Evolutionary conservation across 2,113 vertebrate genomes (phyloP).

Genomic region (Prunella himalayana): DNA sequence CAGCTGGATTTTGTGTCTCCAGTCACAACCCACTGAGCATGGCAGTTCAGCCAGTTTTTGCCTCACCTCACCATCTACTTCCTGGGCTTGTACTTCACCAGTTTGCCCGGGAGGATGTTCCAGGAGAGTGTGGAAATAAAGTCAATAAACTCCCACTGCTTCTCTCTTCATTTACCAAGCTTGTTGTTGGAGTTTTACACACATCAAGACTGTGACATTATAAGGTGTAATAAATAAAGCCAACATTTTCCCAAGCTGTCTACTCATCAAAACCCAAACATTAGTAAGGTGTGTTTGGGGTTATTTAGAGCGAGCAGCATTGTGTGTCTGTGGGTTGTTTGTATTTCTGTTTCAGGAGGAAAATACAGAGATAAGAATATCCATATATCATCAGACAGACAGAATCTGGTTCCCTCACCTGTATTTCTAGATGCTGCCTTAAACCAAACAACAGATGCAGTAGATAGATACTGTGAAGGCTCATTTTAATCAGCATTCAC

Average conservation of each 20-base stretch:
- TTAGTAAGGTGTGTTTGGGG: neutral
- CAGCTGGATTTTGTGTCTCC: neutral
- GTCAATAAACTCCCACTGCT: neutral
- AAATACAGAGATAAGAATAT: neutral
- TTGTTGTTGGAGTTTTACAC: neutral
- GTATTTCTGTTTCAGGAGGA: neutral
- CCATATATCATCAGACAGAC: neutral
- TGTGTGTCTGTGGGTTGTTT: neutral
- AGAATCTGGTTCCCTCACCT: neutral
- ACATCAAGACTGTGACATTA: neutral
- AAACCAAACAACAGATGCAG: neutral
- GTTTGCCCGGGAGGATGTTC: neutral
- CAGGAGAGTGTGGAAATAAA: neutral
- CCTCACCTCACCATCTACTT: neutral
- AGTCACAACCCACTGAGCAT: neutral
- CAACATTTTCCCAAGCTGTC: neutral
- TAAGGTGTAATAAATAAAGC: neutral
- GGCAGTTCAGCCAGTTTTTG: neutral
- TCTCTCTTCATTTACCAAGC: neutral
- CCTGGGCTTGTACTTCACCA: neutral
- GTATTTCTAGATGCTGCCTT: neutral
- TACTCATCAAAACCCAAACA: neutral
- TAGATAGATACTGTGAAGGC: neutral
- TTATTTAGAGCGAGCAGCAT: neutral
- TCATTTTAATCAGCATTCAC: constrained; percentile 21